A percentile compares a stretch with the other conserved stretches of the same genome.
phyloP scores from a whole-genome alignment of 2,888 invertebrate species.

The Erynnis tages region DNA sequence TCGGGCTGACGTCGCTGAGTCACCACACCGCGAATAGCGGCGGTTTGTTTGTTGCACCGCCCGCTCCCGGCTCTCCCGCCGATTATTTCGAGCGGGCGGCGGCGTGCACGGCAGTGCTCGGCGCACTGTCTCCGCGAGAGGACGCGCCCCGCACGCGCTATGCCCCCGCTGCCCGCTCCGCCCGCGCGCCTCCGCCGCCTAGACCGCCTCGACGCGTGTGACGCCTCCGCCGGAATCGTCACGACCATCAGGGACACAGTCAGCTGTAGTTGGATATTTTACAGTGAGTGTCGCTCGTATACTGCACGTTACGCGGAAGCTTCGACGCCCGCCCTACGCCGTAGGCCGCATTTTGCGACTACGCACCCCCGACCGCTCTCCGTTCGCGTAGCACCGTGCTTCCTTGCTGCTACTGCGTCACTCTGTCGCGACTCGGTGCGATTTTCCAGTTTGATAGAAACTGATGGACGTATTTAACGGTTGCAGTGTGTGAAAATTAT shows the following conservation, averaged over 20 bases:
- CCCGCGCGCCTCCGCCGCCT: conserved; percentile 56
- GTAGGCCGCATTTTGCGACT: conserved; percentile 45
- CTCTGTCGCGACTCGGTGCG: conserved; percentile 14
- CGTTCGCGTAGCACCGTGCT: conserved; percentile 32
- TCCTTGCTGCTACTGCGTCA: conserved; percentile 38
- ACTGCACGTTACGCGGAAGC: conserved; percentile 31
- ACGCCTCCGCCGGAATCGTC: conserved; percentile 82
- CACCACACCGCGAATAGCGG: conserved; percentile 76
- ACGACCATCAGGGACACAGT: conserved; percentile 84
- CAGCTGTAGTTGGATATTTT: conserved; percentile 89
- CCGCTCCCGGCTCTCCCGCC: conserved; percentile 72
- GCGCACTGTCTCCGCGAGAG: conserved; percentile 64
- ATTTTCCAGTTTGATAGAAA: conserved; percentile 1
- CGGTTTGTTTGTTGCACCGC: conserved; percentile 79
- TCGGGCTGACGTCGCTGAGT: conserved; percentile 76
- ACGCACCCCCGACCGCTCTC: conserved; percentile 35
- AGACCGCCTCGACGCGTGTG: conserved; percentile 60
- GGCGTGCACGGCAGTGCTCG: conserved; percentile 61
- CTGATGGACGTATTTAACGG: background rate
- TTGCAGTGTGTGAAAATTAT: background rate
- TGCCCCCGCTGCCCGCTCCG: conserved; percentile 74
- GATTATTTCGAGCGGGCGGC: conserved; percentile 67
- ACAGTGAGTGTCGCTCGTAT: conserved; percentile 81
- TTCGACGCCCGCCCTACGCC: conserved; percentile 40
- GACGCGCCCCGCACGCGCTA: conserved; percentile 49